A percentile compares a stretch with the other conserved stretches of the same genome.
Evolutionary conservation across 2,797 vertebrate genomes (phyloP).

Genomic region (Rhadinocentrus ornatus): DNA sequence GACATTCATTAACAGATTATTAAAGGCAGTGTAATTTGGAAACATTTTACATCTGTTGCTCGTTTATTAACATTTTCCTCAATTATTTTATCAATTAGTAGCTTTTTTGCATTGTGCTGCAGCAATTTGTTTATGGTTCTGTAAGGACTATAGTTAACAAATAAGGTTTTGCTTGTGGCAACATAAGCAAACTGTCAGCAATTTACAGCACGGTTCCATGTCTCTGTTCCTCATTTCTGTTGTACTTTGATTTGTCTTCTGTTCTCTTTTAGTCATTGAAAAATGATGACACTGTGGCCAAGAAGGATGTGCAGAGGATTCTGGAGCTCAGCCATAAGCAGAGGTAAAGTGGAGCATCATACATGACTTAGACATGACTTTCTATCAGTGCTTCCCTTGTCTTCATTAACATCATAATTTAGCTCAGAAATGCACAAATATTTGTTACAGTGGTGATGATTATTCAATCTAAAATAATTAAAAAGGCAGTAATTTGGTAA

Average conservation of each 20-base stretch:
- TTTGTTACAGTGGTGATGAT: background rate
- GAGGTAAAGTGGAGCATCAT: constrained; percentile 84
- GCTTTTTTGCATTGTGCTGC: background rate
- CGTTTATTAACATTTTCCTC: constrained; percentile 26
- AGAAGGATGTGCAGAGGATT: constrained; percentile 93
- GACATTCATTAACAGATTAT: constrained; percentile 41
- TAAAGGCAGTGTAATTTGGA: constrained; percentile 29
- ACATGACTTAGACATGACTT: constrained; percentile 25
- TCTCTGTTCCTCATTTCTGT: background rate
- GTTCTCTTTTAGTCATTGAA: constrained; percentile 88
- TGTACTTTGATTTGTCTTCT: constrained; percentile 34
- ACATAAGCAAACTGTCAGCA: constrained; percentile 9
- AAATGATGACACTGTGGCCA: constrained; percentile 90
- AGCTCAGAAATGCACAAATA: background rate
- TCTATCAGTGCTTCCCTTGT: background rate
- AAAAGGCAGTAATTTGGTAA: too few species aligned
- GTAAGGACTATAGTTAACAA: background rate
- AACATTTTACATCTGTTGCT: constrained; percentile 46
- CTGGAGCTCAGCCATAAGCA: constrained; percentile 95
- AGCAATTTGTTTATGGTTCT: background rate
- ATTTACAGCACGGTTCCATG: constrained; percentile 3
- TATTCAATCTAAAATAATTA: background rate
- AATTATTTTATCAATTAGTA: constrained; percentile 9
- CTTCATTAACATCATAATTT: background rate
- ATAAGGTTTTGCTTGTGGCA: constrained; percentile 10